These are phyloP conservation scores for roundworm (Caenorhabditis elegans) DNA, from an alignment of 1,140 invertebrate genomes.

Conservation along the genomic window WBcel235 BX284604.4:8537501-8538000, in stretches of 20 bases:
- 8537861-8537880: no score
- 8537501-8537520: conserved; percentile 59
- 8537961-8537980: no score
- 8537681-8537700: conserved; percentile 58
- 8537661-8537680: conserved; percentile 61
- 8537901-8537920: no score
- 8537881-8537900: no score
- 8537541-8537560: conserved; percentile 61
- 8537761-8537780: background rate
- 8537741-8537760: background rate
- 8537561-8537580: conserved; percentile 76
- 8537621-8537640: conserved; percentile 77
- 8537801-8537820: no score
- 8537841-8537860: no score
- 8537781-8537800: background rate
- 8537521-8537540: conserved; percentile 62
- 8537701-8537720: conserved; percentile 55
- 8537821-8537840: no score
- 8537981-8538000: no score
- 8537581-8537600: conserved; percentile 99
- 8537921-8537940: no score
- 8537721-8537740: conserved; percentile 61
- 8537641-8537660: conserved; percentile 57
- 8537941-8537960: no score
- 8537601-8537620: conserved; percentile 80